phyloP scores from a whole-genome alignment of 2,888 invertebrate genomes.

The Parnassius orleans region DNA sequence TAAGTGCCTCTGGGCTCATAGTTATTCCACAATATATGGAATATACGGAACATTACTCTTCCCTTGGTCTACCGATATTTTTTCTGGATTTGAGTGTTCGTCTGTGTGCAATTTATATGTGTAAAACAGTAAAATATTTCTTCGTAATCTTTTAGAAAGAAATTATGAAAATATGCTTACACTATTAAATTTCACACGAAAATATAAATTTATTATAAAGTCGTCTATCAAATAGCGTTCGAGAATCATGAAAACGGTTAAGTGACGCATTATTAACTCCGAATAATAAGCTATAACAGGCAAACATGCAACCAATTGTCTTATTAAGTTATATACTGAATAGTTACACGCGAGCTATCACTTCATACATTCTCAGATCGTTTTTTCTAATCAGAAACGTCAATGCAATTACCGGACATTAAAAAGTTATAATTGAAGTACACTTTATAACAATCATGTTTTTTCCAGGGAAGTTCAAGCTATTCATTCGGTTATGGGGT shows the following conservation, averaged over 20 bases:
- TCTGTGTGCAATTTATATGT: too few species aligned
- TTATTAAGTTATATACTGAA: slow-evolving; percentile 64
- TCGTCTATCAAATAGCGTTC: slow-evolving; percentile 35
- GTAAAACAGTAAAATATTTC: too few species aligned
- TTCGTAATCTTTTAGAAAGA: too few species aligned
- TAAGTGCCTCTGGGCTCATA: too few species aligned
- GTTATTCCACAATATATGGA: too few species aligned
- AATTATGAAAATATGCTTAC: too few species aligned
- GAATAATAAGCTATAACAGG: slow-evolving; percentile 62
- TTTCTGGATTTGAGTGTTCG: too few species aligned
- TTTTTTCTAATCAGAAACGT: slow-evolving; percentile 40
- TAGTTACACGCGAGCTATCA: slow-evolving; percentile 64
- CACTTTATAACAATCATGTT: slow-evolving; percentile 34
- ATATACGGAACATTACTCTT: too few species aligned
- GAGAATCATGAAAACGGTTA: slow-evolving; percentile 65
- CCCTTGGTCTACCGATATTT: too few species aligned
- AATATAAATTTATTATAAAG: too few species aligned
- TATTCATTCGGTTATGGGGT: slow-evolving; percentile 84
- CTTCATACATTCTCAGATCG: slow-evolving; percentile 55
- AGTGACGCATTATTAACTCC: slow-evolving; percentile 61
- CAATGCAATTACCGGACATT: slow-evolving; percentile 44
- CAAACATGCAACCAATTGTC: slow-evolving; percentile 64
- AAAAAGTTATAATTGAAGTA: slow-evolving; percentile 42
- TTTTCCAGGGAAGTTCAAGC: slow-evolving; percentile 73
- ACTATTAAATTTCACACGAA: too few species aligned